Conservation (phyloP, 2,888 invertebrate genomes). For the Myopa tessellatipennis region DNA sequence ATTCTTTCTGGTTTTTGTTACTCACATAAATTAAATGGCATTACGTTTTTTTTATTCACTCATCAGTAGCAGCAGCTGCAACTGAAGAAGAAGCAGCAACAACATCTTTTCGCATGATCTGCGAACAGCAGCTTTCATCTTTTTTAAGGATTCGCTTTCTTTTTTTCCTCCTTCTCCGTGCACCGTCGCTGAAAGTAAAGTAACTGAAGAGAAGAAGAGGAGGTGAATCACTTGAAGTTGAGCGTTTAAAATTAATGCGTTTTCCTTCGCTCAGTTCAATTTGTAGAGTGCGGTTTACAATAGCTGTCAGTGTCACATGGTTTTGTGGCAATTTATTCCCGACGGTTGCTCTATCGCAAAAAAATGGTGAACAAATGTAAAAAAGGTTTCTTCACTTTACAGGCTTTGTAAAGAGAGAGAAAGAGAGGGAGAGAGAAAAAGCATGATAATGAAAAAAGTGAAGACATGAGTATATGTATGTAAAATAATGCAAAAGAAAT, state of each 20-base stretch:
- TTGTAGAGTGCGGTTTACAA: conserved; percentile 34
- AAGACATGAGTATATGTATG: no score
- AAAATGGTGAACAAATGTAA: neutral
- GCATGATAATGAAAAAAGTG: no score
- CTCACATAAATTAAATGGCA: no score
- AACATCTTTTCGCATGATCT: neutral
- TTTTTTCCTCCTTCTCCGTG: neutral
- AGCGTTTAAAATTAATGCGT: conserved; percentile 36
- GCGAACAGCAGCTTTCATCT: neutral
- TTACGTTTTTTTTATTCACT: no score
- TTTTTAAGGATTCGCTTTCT: neutral
- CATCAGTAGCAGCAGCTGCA: no score
- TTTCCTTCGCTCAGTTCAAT: conserved; percentile 22
- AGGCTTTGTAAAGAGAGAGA: no score
- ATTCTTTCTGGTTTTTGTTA: no score
- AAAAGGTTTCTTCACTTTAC: no score
- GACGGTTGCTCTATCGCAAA: neutral
- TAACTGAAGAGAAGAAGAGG: neutral
- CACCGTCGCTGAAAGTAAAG: neutral
- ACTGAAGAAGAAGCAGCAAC: neutral
- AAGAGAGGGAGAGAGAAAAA: neutral
- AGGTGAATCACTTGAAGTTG: conserved; percentile 15
- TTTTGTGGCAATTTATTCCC: conserved; percentile 28
- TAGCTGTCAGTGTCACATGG: conserved; percentile 38
- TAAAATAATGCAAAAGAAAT: no score